Evolutionary conservation across 2,797 vertebrate genomes (phyloP), one percentile per base, ranked within the genome.

Genomic region (Anniella stebbinsi): DNA sequence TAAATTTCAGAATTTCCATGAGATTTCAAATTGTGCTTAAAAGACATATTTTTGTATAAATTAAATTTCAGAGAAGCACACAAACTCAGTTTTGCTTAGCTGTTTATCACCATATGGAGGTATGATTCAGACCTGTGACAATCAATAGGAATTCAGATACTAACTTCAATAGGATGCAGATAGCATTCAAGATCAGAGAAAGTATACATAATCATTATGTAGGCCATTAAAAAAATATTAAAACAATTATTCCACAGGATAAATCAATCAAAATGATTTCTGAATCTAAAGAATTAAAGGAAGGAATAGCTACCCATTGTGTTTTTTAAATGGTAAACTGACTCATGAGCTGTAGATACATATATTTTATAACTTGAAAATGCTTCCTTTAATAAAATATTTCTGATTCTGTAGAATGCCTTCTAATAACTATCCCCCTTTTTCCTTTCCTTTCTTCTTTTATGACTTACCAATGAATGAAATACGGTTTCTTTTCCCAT

Each of bases 401-500:
- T 94, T 48, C 0, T 80, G 75, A 33, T 1, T 93, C 91, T 93
- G 10, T 91, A 18, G 48, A 81, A 18, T 63, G 18, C 21, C 83
- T 72, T 89, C 93, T 90, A 86, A 57, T 63, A 84, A 92, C 88
- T 87, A 84, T 41, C 78, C 33, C 33, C 45, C 89, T 92, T 92
- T 81, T 87, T 54, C 82, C 78, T 87, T 93, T 91, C 82, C 78
- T 92, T 94, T 89, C 83, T 60, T 88, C 3, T 87, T 90, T 92
- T 83, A 92, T 92, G 87, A 89, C 54, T 89, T 80, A 69, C 21
- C 66, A 73, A 12, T 87, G 85, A 93, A 92, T 93, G 89, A 91
- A 94, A 90, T 75, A 93, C 69, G 87, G 85, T 86, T 95, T 95
- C 86, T 11, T 92, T 93, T 92, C 87, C 92, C 84, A 90, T 93